These are phyloP conservation scores for Poeciliopsis paucimaculata DNA, from an alignment of 2,797 vertebrate species.

Conservation along the genomic window DNA sequence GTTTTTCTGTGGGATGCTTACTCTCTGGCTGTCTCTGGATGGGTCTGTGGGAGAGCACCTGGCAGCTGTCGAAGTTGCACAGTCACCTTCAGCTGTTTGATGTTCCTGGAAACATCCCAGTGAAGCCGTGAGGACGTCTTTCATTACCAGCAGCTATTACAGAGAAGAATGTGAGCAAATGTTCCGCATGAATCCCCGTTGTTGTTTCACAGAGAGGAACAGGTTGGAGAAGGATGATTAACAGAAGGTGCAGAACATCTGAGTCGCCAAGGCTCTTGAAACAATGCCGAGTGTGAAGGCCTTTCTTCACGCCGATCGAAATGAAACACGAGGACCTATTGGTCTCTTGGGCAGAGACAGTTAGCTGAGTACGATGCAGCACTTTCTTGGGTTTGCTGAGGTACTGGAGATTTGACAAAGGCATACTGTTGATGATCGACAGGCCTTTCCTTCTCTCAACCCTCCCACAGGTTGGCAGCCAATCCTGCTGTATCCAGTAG, in stretches of 20 bases:
- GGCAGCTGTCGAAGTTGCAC: slow-evolving; percentile 57
- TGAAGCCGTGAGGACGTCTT: slow-evolving; percentile 30
- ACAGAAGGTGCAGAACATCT: neutral
- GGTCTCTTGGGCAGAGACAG: neutral
- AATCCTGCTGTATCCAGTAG: slow-evolving; percentile 60
- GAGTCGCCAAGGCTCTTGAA: neutral
- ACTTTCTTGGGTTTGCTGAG: slow-evolving; percentile 54
- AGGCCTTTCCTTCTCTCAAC: slow-evolving; percentile 45
- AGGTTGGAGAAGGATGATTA: neutral
- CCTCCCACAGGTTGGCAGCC: slow-evolving; percentile 23
- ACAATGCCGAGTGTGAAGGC: slow-evolving; percentile 11
- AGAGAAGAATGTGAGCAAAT: slow-evolving; percentile 14
- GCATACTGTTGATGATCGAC: slow-evolving; percentile 57
- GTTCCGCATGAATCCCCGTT: slow-evolving; percentile 20
- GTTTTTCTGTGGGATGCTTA: slow-evolving; percentile 15
- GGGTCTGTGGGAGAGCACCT: slow-evolving; percentile 53
- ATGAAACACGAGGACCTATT: neutral
- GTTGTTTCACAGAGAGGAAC: slow-evolving; percentile 15
- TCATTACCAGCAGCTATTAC: slow-evolving; percentile 43
- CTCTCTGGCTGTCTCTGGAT: slow-evolving; percentile 21
- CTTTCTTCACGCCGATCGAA: slow-evolving; percentile 2
- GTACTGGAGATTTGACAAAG: slow-evolving; percentile 61
- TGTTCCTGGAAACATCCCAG: slow-evolving; percentile 44
- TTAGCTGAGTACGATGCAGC: slow-evolving; percentile 9
- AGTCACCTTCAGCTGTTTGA: slow-evolving; percentile 50